A percentile compares a stretch with the other conserved stretches of the same genome.
These are phyloP conservation scores for Gasterosteus aculeatus DNA, from an alignment of 2,113 vertebrate species.

Conservation along the genomic window DNA sequence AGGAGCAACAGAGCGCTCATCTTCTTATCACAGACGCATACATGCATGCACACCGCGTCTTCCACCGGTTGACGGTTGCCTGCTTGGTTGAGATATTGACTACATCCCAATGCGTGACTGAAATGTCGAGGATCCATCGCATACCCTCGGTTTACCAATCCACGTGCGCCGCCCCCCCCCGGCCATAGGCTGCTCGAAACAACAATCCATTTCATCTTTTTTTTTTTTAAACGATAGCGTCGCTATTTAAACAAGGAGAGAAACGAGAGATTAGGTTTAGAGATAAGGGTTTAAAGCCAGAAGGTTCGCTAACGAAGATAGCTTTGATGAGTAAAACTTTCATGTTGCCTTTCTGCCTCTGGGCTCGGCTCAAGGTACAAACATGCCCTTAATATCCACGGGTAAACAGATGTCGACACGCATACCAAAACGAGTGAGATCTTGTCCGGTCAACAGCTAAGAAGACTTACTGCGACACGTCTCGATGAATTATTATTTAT, in stretches of 20 bases:
- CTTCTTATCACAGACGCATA: constrained; percentile 26
- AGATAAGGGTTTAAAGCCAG: constrained; percentile 43
- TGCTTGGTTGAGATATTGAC: constrained; percentile 38
- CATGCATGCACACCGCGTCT: neutral
- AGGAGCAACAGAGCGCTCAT: constrained; percentile 29
- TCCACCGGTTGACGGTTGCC: constrained; percentile 16
- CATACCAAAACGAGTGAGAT: constrained; percentile 33
- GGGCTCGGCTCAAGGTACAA: constrained; percentile 43
- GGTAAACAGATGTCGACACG: constrained; percentile 39
- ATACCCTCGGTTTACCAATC: constrained; percentile 12
- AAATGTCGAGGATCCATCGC: constrained; percentile 33
- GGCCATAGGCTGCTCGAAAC: constrained; percentile 4
- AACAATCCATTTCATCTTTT: constrained; percentile 8
- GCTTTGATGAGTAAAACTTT: constrained; percentile 58
- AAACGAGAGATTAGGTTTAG: constrained; percentile 34
- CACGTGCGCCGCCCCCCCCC: neutral
- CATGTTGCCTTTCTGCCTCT: constrained; percentile 36
- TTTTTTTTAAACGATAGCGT: constrained; percentile 4
- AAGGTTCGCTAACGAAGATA: constrained; percentile 49
- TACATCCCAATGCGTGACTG: constrained; percentile 31
- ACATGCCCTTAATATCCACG: constrained; percentile 24
- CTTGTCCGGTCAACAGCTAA: constrained; percentile 26
- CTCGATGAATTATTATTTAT: constrained; percentile 31
- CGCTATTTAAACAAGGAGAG: constrained; percentile 15
- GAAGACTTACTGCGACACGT: constrained; percentile 17